These are phyloP conservation scores for Antitype chi DNA, from an alignment of 2,888 invertebrate species.

Conservation along the genomic window DNA sequence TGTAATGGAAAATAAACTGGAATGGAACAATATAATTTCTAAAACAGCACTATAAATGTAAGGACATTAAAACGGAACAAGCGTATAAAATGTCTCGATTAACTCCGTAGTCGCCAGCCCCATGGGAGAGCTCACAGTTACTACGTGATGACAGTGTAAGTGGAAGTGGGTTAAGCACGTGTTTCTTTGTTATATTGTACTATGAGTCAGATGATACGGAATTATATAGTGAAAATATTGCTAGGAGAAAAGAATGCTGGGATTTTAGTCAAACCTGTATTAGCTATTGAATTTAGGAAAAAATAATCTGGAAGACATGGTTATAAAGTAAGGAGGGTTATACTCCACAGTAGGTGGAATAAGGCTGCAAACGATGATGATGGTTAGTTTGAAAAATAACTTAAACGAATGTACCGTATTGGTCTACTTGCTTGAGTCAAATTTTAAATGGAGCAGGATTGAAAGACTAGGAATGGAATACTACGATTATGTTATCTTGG, in stretches of 20 bases:
- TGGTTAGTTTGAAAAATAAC: neutral
- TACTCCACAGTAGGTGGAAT: neutral
- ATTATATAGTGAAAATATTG: neutral
- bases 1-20: constrained; percentile 3
- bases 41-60: constrained; percentile 35
- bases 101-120: constrained; percentile 5
- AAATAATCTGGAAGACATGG: neutral
- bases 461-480: no score
- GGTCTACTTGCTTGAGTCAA: neutral
- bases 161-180: neutral
- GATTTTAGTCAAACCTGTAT: neutral
- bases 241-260: neutral
- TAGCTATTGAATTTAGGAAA: neutral
- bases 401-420: neutral
- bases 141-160: constrained; percentile 13
- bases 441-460: neutral
- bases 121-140: constrained; percentile 11
- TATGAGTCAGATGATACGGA: neutral
- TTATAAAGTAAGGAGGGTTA: no score
- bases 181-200: neutral
- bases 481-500: no score
- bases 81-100: constrained; percentile 39
- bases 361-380: neutral
- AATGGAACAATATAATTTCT: constrained; percentile 24
- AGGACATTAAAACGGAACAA: constrained; percentile 35